Percentiles rank a stretch among this genome's conserved stretches.
Evolutionary conservation across 1,140 invertebrate genomes (phyloP).

Genomic region (Eulimnadia texana): DNA sequence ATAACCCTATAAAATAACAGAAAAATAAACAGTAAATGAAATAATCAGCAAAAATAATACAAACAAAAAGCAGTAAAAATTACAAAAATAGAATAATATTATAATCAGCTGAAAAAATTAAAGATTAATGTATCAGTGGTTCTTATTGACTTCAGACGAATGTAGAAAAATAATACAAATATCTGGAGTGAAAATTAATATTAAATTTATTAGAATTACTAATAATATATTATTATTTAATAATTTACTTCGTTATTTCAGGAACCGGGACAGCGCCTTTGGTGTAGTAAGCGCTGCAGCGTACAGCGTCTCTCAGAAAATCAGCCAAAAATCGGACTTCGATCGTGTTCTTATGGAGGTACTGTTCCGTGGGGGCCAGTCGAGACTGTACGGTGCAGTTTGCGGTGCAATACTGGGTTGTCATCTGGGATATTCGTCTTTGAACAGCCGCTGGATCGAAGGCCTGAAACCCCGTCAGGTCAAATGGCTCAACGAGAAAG

Average conservation of each 20-base stretch:
- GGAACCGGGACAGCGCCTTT: neutral
- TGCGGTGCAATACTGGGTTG: conserved; percentile 5
- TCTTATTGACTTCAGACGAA: no score
- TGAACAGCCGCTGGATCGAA: conserved; percentile 1
- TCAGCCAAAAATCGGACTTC: neutral
- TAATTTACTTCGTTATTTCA: neutral
- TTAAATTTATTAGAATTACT: neutral
- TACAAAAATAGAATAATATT: no score
- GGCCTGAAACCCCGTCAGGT: neutral
- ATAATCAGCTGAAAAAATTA: no score
- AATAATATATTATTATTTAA: neutral
- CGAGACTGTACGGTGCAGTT: conserved; percentile 1
- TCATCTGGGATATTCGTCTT: neutral
- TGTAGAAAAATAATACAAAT: no score
- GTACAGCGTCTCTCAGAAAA: neutral
- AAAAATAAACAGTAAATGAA: no score
- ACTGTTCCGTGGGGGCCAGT: conserved; percentile 6
- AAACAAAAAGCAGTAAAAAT: no score
- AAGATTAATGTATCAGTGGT: no score
- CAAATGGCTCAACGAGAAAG: neutral
- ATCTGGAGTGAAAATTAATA: no score
- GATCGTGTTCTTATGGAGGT: neutral
- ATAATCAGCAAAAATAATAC: no score
- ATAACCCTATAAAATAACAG: no score
- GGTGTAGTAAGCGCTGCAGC: neutral